Conservation (phyloP, 2,888 invertebrate species). For the Melinopterus prodromus region DNA sequence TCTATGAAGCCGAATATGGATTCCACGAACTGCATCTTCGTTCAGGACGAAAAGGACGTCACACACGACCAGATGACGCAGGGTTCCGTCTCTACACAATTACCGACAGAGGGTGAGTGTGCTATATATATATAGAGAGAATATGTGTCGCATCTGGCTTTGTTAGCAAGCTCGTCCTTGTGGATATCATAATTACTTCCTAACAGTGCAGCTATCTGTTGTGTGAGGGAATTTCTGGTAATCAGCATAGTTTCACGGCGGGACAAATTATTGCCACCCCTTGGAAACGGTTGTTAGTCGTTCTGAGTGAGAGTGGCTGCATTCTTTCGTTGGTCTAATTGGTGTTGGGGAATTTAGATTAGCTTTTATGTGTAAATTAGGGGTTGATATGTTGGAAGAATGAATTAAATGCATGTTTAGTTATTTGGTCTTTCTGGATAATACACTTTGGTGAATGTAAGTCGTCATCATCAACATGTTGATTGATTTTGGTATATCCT, state of each 20-base stretch:
- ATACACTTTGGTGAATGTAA: no score
- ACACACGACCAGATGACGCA: constrained; percentile 86
- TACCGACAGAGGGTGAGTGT: constrained; percentile 72
- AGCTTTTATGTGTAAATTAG: no score
- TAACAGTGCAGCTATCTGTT: not conserved
- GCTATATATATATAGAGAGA: not conserved
- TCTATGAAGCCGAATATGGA: constrained; percentile 90
- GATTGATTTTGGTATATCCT: no score
- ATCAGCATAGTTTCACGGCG: not conserved
- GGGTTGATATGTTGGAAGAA: no score
- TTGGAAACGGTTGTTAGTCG: not conserved
- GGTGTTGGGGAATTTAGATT: not conserved
- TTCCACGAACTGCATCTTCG: constrained; percentile 88
- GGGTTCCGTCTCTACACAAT: constrained; percentile 75
- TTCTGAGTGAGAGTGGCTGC: not conserved
- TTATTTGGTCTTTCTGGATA: no score
- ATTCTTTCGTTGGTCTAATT: not conserved
- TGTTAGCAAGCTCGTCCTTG: not conserved
- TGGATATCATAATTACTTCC: not conserved
- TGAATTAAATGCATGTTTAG: no score
- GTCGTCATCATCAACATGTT: no score
- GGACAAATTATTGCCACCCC: not conserved
- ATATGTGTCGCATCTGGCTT: not conserved
- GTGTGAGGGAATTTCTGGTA: not conserved
- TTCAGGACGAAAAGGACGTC: constrained; percentile 88